phyloP scores from a whole-genome alignment of 2,113 vertebrate genomes.

The Pterocles orientalis region DNA sequence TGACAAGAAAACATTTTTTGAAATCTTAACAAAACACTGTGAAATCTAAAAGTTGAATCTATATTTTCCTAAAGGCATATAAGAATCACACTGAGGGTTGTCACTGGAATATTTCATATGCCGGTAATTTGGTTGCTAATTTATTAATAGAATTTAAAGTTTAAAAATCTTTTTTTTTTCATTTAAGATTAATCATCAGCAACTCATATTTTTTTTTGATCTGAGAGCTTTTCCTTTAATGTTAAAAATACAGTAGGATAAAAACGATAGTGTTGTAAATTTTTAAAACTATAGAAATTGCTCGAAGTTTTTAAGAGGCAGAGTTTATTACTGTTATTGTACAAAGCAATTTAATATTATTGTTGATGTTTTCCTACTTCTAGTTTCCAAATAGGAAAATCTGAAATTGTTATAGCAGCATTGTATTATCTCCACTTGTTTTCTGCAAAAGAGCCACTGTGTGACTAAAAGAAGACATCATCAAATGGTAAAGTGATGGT shows the following conservation, averaged over 20 bases:
- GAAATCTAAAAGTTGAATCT: neutral
- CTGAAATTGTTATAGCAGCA: neutral
- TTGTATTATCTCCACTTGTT: neutral
- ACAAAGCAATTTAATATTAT: neutral
- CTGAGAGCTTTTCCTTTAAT: neutral
- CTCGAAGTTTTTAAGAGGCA: neutral
- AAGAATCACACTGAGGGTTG: neutral
- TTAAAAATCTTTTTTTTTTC: neutral
- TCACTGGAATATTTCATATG: neutral
- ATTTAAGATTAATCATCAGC: neutral
- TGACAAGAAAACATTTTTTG: neutral
- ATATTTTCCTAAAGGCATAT: neutral
- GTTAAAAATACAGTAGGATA: neutral
- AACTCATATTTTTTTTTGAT: neutral
- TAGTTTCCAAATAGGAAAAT: neutral
- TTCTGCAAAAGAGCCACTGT: neutral
- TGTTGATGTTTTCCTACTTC: neutral
- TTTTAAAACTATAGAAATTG: neutral
- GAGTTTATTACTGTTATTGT: neutral
- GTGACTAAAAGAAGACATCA: neutral
- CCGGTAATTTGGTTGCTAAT: neutral
- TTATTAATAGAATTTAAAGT: neutral
- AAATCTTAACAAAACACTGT: neutral
- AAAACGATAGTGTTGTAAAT: neutral
- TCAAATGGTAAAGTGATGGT: neutral